Evolutionary conservation across 2,888 invertebrate genomes (phyloP).

Genomic region (Drosophila engyochracea): DNA sequence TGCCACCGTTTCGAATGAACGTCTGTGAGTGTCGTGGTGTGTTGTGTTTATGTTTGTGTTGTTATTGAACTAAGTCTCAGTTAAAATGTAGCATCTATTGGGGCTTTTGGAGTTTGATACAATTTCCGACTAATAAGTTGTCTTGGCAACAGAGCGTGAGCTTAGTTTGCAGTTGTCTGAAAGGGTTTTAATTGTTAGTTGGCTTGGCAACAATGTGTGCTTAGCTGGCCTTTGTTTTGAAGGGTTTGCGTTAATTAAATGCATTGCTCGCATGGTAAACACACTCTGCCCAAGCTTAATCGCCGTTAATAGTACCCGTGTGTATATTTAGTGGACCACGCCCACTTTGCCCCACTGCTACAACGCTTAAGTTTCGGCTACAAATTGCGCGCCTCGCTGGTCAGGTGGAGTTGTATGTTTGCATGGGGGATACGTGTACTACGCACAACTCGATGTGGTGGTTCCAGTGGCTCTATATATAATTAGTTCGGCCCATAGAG

Average conservation of each 20-base stretch:
- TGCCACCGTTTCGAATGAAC: slow-evolving; percentile 18
- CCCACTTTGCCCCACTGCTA: slow-evolving; percentile 28
- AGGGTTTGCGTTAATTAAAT: slow-evolving; percentile 39
- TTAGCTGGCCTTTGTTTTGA: background rate
- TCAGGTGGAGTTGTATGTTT: slow-evolving; percentile 12
- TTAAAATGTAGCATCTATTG: slow-evolving; percentile 4
- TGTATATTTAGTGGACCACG: slow-evolving; percentile 14
- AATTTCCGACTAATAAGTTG: slow-evolving; percentile 2
- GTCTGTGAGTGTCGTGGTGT: slow-evolving; percentile 5
- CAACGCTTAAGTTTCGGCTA: slow-evolving; percentile 42
- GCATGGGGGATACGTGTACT: background rate
- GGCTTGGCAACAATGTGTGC: slow-evolving; percentile 1
- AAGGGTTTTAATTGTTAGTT: background rate
- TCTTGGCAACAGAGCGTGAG: background rate
- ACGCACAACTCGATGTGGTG: slow-evolving; percentile 15
- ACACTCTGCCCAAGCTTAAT: slow-evolving; percentile 44
- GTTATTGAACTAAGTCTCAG: slow-evolving; percentile 16
- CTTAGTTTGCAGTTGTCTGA: background rate
- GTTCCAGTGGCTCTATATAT: slow-evolving; percentile 49
- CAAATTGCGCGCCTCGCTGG: slow-evolving; percentile 61
- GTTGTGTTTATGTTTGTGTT: background rate
- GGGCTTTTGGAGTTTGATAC: background rate
- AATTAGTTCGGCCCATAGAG: slow-evolving; percentile 53
- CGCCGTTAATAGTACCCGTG: slow-evolving; percentile 50
- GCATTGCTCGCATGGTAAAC: slow-evolving; percentile 13